Evolutionary conservation across 2,888 invertebrate genomes (phyloP).

Genomic region (Cistogaster globosa): DNA sequence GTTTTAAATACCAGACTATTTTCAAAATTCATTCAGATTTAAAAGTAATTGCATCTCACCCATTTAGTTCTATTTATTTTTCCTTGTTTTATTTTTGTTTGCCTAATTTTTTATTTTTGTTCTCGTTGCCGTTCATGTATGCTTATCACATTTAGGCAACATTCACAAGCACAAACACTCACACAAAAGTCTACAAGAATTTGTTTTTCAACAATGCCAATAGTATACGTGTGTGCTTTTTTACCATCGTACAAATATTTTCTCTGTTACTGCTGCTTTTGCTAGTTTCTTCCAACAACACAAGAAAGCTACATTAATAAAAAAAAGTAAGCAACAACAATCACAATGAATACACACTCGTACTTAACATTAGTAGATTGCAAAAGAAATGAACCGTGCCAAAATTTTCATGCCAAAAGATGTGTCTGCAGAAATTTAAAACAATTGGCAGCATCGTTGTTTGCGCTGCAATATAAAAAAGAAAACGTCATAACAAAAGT

Average conservation of each 20-base stretch:
- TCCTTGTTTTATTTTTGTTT: conserved; percentile 17
- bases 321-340: background rate
- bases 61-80: conserved; percentile 63
- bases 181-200: conserved; percentile 5
- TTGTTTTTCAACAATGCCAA: conserved; percentile 24
- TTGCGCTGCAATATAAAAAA: background rate
- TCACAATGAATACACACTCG: too few relatives aligned
- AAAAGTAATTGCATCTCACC: conserved; percentile 70
- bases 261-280: background rate
- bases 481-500: conserved; percentile 18
- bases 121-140: background rate
- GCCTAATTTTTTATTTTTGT: background rate
- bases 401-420: conserved; percentile 67
- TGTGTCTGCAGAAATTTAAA: conserved; percentile 69
- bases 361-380: conserved; percentile 48
- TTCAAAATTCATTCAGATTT: conserved; percentile 70
- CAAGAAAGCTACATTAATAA: background rate
- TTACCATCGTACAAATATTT: too few relatives aligned
- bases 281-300: conserved; percentile 38
- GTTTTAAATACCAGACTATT: conserved; percentile 70
- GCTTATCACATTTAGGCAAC: background rate
- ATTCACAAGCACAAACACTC: background rate
- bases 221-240: too few relatives aligned
- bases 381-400: conserved; percentile 64
- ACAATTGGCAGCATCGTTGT: conserved; percentile 49